phyloP scores from a whole-genome alignment of 2,113 vertebrate species.

The Gadus chalcogrammus region DNA sequence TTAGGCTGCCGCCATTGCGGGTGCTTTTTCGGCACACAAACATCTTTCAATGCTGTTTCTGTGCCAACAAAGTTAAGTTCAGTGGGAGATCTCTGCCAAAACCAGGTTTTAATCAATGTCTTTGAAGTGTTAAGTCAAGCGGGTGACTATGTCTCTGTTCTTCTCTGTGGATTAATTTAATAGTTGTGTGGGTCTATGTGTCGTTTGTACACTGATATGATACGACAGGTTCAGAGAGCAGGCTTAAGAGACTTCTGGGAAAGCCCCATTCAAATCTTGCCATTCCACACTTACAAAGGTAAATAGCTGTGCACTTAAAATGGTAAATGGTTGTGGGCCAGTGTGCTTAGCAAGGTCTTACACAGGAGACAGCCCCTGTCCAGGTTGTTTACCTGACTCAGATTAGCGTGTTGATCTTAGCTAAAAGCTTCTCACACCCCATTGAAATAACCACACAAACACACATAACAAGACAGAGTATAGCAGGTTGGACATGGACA shows the following conservation, averaged over 20 bases:
- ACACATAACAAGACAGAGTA: constrained; percentile 6
- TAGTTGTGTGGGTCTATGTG: constrained; percentile 5
- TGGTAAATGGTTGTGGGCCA: constrained; percentile 11
- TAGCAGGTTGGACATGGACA: constrained; percentile 12
- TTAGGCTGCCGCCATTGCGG: neutral
- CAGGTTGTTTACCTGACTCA: constrained; percentile 58
- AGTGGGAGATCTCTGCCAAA: neutral
- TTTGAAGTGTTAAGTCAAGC: neutral
- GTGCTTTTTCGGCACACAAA: neutral
- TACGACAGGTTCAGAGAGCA: neutral
- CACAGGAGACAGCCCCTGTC: constrained; percentile 51
- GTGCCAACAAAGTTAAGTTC: neutral
- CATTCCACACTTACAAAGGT: too few relatives aligned
- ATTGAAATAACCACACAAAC: constrained; percentile 45
- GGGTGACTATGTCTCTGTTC: too few relatives aligned
- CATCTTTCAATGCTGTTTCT: neutral
- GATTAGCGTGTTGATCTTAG: constrained; percentile 62
- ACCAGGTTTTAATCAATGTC: neutral
- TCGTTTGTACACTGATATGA: neutral
- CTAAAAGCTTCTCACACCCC: constrained; percentile 69
- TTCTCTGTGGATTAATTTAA: neutral
- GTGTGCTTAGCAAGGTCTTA: constrained; percentile 50
- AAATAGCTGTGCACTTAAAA: too few relatives aligned
- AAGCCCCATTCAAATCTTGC: neutral
- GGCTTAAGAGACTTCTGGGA: neutral